Evolutionary conservation across 2,113 vertebrate species (phyloP).

Genomic region (Corythaeola cristata): DNA sequence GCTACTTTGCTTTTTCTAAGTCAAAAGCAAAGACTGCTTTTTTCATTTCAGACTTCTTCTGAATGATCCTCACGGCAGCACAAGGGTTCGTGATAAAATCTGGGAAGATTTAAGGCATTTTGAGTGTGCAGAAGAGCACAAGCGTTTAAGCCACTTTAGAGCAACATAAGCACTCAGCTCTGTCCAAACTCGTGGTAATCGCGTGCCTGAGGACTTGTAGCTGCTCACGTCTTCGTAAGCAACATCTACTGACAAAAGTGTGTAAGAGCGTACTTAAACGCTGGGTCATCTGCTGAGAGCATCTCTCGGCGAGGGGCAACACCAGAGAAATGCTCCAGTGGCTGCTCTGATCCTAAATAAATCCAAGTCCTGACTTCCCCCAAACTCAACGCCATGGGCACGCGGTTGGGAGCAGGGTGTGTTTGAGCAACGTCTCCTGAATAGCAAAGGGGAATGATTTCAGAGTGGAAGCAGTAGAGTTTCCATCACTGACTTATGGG

Average conservation of each 20-base stretch:
- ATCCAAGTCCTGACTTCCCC: not conserved
- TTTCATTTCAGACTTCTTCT: not conserved
- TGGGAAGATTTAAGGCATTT: not conserved
- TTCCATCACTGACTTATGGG: not conserved
- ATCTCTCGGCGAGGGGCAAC: not conserved
- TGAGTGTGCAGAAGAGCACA: not conserved
- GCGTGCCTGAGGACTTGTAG: not conserved
- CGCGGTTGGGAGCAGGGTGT: fast-evolving
- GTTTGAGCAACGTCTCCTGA: not conserved
- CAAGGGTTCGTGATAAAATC: not conserved
- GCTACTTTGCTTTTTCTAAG: not conserved
- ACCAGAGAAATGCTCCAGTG: fast-evolving
- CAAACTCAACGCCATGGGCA: not conserved
- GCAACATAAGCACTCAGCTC: not conserved
- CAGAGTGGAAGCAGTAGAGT: not conserved
- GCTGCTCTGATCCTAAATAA: not conserved
- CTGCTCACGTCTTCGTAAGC: fast-evolving
- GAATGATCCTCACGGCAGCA: not conserved
- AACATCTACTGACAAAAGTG: not conserved
- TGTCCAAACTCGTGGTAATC: fast-evolving
- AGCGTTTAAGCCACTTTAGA: not conserved
- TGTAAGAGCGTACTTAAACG: fast-evolving
- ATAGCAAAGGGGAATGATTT: not conserved
- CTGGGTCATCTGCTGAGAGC: not conserved
- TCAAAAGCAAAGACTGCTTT: not conserved